Percentiles rank a stretch among this genome's conserved stretches.
Evolutionary conservation across 2,113 vertebrate genomes (phyloP).

Genomic region (Ramphastos sulfuratus): DNA sequence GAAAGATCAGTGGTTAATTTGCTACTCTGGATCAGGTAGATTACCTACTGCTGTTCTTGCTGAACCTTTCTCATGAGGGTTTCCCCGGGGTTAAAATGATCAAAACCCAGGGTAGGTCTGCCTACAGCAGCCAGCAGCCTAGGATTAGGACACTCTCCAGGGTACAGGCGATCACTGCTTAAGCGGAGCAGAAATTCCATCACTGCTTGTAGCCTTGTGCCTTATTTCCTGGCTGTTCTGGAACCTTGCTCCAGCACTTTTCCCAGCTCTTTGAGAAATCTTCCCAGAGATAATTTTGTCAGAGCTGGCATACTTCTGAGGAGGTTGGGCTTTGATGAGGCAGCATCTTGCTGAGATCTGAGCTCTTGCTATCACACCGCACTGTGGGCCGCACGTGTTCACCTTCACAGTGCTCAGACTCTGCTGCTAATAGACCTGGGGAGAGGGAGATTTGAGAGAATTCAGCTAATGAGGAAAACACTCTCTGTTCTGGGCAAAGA

Average conservation of each 20-base stretch:
- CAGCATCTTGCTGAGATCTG: neutral
- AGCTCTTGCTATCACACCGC: neutral
- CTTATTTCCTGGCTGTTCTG: neutral
- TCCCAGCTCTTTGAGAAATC: neutral
- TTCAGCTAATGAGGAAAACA: neutral
- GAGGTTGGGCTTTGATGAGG: neutral
- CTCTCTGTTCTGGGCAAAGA: neutral
- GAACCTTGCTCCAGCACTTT: neutral
- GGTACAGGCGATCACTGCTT: neutral
- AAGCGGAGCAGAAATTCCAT: neutral
- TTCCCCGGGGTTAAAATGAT: neutral
- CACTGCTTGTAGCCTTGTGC: rapidly evolving
- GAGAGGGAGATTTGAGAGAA: neutral
- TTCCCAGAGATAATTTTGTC: neutral
- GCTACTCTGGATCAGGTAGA: neutral
- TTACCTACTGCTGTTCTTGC: neutral
- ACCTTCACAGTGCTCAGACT: neutral
- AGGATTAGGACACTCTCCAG: neutral
- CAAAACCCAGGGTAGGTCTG: neutral
- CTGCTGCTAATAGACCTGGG: neutral
- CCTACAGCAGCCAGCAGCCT: neutral
- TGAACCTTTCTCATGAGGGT: neutral
- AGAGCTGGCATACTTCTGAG: neutral
- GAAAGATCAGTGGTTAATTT: neutral
- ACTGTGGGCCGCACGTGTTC: rapidly evolving